phyloP scores from a whole-genome alignment of 1,140 invertebrate species.

The Mesaphorura yosii region DNA sequence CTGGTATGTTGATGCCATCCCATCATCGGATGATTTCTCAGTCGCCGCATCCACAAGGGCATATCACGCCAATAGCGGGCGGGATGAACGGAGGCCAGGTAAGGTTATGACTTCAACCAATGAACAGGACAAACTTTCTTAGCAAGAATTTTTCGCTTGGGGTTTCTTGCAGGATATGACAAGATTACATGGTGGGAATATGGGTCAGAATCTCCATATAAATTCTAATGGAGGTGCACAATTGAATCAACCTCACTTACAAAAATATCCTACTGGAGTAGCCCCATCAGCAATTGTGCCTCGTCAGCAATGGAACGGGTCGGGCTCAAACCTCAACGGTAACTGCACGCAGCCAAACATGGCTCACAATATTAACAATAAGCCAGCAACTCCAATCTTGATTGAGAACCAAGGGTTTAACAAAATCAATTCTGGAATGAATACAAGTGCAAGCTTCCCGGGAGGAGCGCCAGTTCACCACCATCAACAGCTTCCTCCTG shows the following conservation, averaged over 20 bases:
- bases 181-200: too few species aligned
- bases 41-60: slow-evolving; percentile 15
- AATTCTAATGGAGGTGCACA: background rate
- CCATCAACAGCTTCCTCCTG: slow-evolving; percentile 9
- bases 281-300: background rate
- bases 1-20: slow-evolving; percentile 14
- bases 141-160: too few species aligned
- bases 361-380: too few species aligned
- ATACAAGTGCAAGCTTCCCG: slow-evolving; percentile 27
- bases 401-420: too few species aligned
- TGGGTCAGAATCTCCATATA: background rate
- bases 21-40: slow-evolving; percentile 18
- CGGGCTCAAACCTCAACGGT: slow-evolving; percentile 7
- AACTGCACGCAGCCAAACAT: background rate
- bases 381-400: too few species aligned
- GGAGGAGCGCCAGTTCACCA: slow-evolving; percentile 19
- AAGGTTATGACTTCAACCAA: too few species aligned
- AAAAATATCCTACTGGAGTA: background rate
- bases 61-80: background rate
- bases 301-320: slow-evolving; percentile 23
- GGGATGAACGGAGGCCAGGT: background rate
- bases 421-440: too few species aligned
- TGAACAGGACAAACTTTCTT: too few species aligned
- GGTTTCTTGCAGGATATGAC: too few species aligned
- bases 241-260: background rate